phyloP scores from a whole-genome alignment of 1,140 invertebrate species.

The Cydia strobilella region DNA sequence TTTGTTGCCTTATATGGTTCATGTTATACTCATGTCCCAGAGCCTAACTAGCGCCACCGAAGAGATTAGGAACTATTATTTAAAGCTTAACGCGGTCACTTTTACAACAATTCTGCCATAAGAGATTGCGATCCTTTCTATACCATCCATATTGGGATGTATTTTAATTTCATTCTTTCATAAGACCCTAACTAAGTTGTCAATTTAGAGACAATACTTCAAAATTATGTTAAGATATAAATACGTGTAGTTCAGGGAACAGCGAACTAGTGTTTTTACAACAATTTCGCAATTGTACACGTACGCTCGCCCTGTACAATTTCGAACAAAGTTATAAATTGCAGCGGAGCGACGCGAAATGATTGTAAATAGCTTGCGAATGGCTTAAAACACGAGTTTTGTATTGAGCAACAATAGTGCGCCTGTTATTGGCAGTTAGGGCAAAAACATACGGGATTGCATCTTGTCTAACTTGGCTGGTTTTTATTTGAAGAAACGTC shows the following conservation, averaged over 20 bases:
- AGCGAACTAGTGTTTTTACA: conserved; percentile 9
- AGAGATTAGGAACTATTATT: too few relatives aligned
- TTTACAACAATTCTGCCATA: too few relatives aligned
- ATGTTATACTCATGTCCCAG: too few relatives aligned
- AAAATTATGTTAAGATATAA: background rate
- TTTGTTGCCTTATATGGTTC: too few relatives aligned
- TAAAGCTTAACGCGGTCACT: too few relatives aligned
- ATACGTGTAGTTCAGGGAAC: background rate
- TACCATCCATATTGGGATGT: too few relatives aligned
- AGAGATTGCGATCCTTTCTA: too few relatives aligned
- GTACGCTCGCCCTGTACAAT: conserved; percentile 16
- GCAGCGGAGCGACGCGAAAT: conserved; percentile 22
- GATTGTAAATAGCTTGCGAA: conserved; percentile 30
- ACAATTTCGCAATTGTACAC: conserved; percentile 13
- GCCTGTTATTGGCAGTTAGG: conserved; percentile 32
- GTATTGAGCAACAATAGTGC: conserved; percentile 32
- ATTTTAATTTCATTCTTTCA: too few relatives aligned
- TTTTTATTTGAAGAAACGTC: too few relatives aligned
- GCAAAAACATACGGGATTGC: background rate
- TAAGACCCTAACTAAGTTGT: background rate
- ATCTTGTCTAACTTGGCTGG: background rate
- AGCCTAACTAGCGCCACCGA: too few relatives aligned
- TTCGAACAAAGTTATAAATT: conserved; percentile 31
- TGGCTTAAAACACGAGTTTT: conserved; percentile 32
- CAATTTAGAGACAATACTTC: background rate